Base-by-base conservation (phyloP, 2,888 invertebrate genomes). In the Hermaeophaga mercurialis region DNA sequence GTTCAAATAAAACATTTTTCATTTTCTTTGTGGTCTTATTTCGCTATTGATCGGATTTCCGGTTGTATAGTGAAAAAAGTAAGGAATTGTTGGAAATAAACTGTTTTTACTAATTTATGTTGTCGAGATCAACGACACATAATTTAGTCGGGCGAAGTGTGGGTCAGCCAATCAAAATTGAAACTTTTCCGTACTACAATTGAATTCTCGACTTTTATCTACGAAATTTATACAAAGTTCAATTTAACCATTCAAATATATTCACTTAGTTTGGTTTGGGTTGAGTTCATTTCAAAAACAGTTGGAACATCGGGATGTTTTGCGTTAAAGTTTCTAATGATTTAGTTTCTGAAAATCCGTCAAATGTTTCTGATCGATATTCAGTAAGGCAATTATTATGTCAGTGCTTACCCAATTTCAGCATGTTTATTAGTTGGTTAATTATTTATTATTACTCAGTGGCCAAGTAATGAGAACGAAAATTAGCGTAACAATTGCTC, bases 191-290 rank as follows among this genome's bases (percentile, higher is more conserved):
- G 12, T 33, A 14, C 19, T 31, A 39, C 33, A 50, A 50, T 43
- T 43, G 50, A 50, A 33, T 50, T 41, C 43, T 50, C 50, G 22
- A 34, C 44, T 46, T 11, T 54, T 46, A 46, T 45, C 38, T 38
- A 26, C 15, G 14, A 18, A 54, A 46, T 46, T 26, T 50, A 54
- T 54, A 34, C 46, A 43, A 33, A 41, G 43, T 33, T 50, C 50
- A 54, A 53, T 46, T 24, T 50, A 54, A 26, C 28, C 46, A 54
- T 54, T 54, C 54, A 54, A 54, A 54, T 54, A 54, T 54, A 54
- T 54, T 54, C 54, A 46, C 45, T 34, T 28, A 54, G 26, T 54
- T 54, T 54, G 46, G 38, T 36, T 54, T 38, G 54, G 34, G 46
- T 33, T 45, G 26, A 45, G 44, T 54, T 54, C 24, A 46, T 54